phyloP scores from a whole-genome alignment of 2,113 vertebrate genomes.

The Scalopus aquaticus region DNA sequence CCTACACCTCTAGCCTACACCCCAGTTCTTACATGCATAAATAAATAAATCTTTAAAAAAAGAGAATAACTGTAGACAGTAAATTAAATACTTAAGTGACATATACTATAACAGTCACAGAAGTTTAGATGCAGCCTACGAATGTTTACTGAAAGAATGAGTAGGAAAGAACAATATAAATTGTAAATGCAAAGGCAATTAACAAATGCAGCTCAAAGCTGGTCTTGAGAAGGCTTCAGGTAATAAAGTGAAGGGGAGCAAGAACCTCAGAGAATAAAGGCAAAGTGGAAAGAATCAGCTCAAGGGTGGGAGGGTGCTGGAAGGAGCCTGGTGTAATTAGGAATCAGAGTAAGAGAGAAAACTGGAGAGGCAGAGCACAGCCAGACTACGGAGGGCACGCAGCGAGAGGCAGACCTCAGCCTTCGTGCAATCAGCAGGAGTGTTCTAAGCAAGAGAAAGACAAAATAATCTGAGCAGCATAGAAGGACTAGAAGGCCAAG shows the following conservation, averaged over 20 bases:
- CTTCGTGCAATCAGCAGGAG: neutral
- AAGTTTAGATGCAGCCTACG: neutral
- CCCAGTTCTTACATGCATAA: no score
- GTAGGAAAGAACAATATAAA: neutral
- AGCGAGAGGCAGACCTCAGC: neutral
- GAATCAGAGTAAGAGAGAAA: neutral
- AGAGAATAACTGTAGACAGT: neutral
- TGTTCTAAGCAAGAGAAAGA: neutral
- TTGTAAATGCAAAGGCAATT: neutral
- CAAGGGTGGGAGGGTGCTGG: fast-evolving
- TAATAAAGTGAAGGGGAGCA: neutral
- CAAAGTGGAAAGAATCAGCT: neutral
- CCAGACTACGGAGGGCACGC: fast-evolving
- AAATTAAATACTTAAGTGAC: neutral
- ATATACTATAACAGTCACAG: neutral
- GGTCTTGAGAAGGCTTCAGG: neutral
- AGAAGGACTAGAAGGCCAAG: neutral
- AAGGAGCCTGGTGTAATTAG: neutral
- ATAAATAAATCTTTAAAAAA: no score
- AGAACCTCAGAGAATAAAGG: neutral
- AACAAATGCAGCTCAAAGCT: neutral
- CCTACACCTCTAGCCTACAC: no score
- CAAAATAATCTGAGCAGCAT: neutral
- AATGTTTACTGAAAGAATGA: neutral
- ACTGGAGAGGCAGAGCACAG: neutral